Percentiles rank a stretch among this genome's conserved stretches.
Conservation (phyloP, 2,888 invertebrate species). For the Elysia crispata region DNA sequence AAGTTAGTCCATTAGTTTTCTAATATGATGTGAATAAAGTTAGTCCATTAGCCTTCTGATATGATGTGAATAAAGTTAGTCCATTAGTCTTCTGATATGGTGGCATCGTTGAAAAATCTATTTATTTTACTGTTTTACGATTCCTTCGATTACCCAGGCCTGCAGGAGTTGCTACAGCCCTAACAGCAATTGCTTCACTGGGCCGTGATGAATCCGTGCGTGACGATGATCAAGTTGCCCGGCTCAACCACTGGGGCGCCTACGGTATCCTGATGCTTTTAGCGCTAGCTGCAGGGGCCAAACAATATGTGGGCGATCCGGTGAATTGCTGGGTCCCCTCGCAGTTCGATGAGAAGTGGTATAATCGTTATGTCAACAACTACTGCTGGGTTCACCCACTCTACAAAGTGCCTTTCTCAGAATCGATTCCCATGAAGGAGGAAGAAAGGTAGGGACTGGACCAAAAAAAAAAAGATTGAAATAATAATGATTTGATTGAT, state of each 20-base stretch:
- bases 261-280: constrained; percentile 42
- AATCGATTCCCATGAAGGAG: constrained; percentile 47
- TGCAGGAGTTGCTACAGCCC: constrained; percentile 1
- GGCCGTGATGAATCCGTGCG: constrained; percentile 12
- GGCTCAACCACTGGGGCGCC: constrained; percentile 50
- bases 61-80: no score
- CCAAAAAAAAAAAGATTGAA: no score
- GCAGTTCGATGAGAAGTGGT: constrained; percentile 47
- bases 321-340: constrained; percentile 56
- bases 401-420: constrained; percentile 53
- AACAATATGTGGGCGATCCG: constrained; percentile 55
- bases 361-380: constrained; percentile 51
- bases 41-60: no score
- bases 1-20: no score
- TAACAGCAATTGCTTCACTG: constrained; percentile 11
- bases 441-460: constrained; percentile 13
- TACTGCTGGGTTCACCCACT: constrained; percentile 54
- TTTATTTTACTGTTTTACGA: not conserved
- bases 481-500: no score
- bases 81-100: no score
- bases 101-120: no score
- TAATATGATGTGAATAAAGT: no score
- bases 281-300: constrained; percentile 46
- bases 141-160: no score
- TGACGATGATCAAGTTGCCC: constrained; percentile 49